Conservation (phyloP, 2,797 vertebrate genomes). For the Sebastolobus altivelis region DNA sequence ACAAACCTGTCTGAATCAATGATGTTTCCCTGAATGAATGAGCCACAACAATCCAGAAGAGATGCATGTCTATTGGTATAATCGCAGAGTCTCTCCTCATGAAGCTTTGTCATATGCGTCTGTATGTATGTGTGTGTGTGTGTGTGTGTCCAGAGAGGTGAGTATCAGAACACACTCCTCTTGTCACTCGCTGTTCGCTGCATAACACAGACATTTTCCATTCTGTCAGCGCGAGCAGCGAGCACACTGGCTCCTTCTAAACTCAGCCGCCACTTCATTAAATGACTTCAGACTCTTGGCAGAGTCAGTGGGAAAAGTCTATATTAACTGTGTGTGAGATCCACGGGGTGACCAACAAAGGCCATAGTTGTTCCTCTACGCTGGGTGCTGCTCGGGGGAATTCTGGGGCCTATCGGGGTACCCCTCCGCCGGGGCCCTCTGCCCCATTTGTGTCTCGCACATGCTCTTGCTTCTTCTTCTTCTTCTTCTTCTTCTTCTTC, state of each 20-base stretch:
- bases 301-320: slow-evolving; percentile 89
- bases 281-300: slow-evolving; percentile 90
- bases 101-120: slow-evolving; percentile 21
- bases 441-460: slow-evolving; percentile 51
- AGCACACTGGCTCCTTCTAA: slow-evolving; percentile 87
- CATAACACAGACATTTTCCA: slow-evolving; percentile 88
- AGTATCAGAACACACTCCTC: slow-evolving; percentile 79
- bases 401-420: slow-evolving; percentile 68
- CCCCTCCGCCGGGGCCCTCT: slow-evolving; percentile 62
- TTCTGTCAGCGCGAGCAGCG: slow-evolving; percentile 82
- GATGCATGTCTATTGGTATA: slow-evolving; percentile 21
- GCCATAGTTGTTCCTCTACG: slow-evolving; percentile 84
- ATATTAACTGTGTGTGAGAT: slow-evolving; percentile 89
- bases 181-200: slow-evolving; percentile 77
- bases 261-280: slow-evolving; percentile 89
- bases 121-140: slow-evolving; percentile 26
- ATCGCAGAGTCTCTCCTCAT: slow-evolving; percentile 17
- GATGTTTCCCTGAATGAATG: slow-evolving; percentile 16
- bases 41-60: slow-evolving; percentile 11
- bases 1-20: slow-evolving; percentile 37
- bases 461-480: slow-evolving; percentile 32
- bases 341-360: slow-evolving; percentile 87
- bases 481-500: slow-evolving; percentile 16
- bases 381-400: slow-evolving; percentile 73
- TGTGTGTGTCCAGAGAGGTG: slow-evolving; percentile 58